These are phyloP conservation scores for Bufo gargarizans DNA, from an alignment of 2,113 vertebrate genomes.

Conservation along the genomic window DNA sequence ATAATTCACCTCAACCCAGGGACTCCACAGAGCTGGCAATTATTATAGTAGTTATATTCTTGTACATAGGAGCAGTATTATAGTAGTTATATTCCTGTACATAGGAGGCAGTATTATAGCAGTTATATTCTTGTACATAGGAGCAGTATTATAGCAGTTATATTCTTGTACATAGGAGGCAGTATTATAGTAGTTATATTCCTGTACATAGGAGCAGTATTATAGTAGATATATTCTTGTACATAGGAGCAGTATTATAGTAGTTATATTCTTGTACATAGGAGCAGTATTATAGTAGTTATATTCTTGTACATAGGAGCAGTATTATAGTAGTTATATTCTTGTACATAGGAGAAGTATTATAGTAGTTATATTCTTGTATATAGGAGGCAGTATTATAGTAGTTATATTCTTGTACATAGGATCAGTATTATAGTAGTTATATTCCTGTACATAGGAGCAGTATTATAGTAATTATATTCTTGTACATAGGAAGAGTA, in stretches of 20 bases:
- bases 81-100: constrained; percentile 10
- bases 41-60: constrained; percentile 13
- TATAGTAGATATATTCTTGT: constrained; percentile 11
- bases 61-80: not conserved
- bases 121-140: not conserved
- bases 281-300: constrained; percentile 9
- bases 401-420: constrained; percentile 12
- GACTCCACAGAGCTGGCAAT: too few species aligned
- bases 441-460: not conserved
- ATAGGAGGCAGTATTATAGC: not conserved
- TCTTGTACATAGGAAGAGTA: not conserved
- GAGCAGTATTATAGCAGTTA: not conserved
- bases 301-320: not conserved
- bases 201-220: not conserved
- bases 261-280: constrained; percentile 10
- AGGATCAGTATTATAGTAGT: constrained; percentile 11
- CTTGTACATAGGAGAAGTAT: not conserved
- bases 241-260: constrained; percentile 6
- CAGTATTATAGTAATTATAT: constrained; percentile 10
- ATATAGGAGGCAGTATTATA: not conserved
- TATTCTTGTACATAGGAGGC: constrained; percentile 8
- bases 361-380: constrained; percentile 13
- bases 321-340: constrained; percentile 15
- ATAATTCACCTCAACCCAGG: too few species aligned
- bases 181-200: constrained; percentile 12